Evolutionary conservation across 1,140 invertebrate species (phyloP).

Genomic region (Chlorops oryzae): DNA sequence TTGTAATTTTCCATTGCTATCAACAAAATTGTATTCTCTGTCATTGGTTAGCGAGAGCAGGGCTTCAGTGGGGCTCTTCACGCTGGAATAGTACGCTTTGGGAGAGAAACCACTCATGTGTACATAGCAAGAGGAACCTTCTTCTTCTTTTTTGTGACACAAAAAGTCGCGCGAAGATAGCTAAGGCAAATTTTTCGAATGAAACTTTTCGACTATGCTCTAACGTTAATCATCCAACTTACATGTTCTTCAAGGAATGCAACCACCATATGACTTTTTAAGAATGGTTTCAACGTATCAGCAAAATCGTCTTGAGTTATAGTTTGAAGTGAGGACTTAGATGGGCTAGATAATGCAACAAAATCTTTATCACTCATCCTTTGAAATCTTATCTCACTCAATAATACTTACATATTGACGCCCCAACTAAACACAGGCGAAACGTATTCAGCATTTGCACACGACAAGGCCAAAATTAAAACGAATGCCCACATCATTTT

Average conservation of each 20-base stretch:
- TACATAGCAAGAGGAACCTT: slow-evolving; percentile 35
- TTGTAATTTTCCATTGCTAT: slow-evolving; percentile 28
- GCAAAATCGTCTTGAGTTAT: slow-evolving; percentile 31
- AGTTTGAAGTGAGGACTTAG: slow-evolving; percentile 30
- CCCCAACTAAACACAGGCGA: slow-evolving; percentile 42
- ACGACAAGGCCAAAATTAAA: slow-evolving; percentile 40
- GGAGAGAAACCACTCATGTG: slow-evolving; percentile 29
- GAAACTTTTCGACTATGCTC: not conserved
- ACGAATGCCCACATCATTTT: slow-evolving; percentile 23
- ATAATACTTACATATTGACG: slow-evolving; percentile 37
- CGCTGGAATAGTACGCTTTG: slow-evolving; percentile 40
- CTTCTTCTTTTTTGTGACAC: slow-evolving; percentile 24
- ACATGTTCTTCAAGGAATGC: slow-evolving; percentile 42
- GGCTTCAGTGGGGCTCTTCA: slow-evolving; percentile 37
- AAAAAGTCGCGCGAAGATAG: slow-evolving; percentile 34
- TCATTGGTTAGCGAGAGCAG: slow-evolving; percentile 25
- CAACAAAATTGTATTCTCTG: slow-evolving; percentile 29
- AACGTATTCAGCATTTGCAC: slow-evolving; percentile 36
- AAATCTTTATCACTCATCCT: slow-evolving; percentile 1
- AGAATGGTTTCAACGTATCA: slow-evolving; percentile 22
- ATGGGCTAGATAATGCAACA: slow-evolving; percentile 14
- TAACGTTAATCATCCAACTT: slow-evolving; percentile 19
- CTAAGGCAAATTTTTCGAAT: slow-evolving; percentile 14
- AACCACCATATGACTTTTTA: slow-evolving; percentile 40
- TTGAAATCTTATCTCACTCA: not conserved